Evolutionary conservation across 2,113 vertebrate genomes (phyloP).

Genomic region (Proteles cristata): DNA sequence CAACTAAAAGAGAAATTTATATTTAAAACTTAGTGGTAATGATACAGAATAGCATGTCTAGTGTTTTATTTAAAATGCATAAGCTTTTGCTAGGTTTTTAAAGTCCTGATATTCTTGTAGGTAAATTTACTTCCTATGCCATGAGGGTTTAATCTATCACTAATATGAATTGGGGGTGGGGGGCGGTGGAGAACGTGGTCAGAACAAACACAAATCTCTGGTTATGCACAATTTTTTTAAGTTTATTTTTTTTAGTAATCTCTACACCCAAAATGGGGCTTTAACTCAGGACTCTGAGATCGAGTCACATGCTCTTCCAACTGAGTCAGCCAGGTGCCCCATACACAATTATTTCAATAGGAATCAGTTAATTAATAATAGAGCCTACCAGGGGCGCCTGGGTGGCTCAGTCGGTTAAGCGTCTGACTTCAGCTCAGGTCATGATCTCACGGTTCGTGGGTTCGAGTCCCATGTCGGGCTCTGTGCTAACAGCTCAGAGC

Average conservation of each 20-base stretch:
- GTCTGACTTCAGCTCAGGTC: too few species aligned
- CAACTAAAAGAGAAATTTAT: background rate
- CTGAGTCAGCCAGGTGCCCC: background rate
- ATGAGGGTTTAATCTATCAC: background rate
- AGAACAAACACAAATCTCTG: conserved; percentile 5
- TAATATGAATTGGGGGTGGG: background rate
- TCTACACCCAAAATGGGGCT: background rate
- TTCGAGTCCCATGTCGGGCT: too few species aligned
- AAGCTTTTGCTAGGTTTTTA: background rate
- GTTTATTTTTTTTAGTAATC: background rate
- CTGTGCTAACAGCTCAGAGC: too few species aligned
- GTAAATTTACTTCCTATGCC: background rate
- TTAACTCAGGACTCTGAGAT: background rate
- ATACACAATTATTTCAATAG: conserved; percentile 8
- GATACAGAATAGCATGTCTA: background rate
- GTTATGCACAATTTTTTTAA: background rate
- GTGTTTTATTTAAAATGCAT: background rate
- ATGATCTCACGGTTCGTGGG: too few species aligned
- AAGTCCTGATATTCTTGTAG: background rate
- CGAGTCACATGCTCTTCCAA: background rate
- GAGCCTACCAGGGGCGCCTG: background rate
- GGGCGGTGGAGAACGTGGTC: background rate
- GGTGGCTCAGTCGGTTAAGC: too few species aligned
- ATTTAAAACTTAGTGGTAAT: background rate
- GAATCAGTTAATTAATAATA: background rate